Conservation (phyloP, 2,888 invertebrate species). For the Xylota sylvarum region DNA sequence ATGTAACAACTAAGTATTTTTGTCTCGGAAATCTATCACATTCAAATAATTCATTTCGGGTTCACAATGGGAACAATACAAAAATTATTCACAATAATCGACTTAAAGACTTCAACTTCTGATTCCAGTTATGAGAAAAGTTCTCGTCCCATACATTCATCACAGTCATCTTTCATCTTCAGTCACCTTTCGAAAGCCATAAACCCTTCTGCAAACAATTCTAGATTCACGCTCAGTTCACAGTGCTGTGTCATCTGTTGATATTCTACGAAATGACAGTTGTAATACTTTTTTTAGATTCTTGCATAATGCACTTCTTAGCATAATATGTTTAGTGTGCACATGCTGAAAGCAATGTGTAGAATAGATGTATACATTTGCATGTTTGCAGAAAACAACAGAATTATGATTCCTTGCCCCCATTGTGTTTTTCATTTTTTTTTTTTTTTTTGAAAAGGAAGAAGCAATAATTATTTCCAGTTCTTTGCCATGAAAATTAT, state of each 20-base stretch:
- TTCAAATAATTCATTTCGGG: too few relatives aligned
- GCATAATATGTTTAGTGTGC: neutral
- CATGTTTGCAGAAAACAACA: constrained; percentile 3
- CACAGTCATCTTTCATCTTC: too few relatives aligned
- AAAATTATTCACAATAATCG: too few relatives aligned
- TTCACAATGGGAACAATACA: too few relatives aligned
- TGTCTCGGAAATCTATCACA: too few relatives aligned
- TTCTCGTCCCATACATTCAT: too few relatives aligned
- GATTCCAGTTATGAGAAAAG: too few relatives aligned
- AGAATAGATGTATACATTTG: neutral
- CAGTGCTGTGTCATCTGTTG: neutral
- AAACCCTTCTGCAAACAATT: too few relatives aligned
- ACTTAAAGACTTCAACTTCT: too few relatives aligned
- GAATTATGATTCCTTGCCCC: constrained; percentile 1
- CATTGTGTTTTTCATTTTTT: neutral
- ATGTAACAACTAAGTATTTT: too few relatives aligned
- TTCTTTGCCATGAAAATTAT: neutral
- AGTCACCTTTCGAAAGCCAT: too few relatives aligned
- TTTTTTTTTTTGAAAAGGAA: neutral
- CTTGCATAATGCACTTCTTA: neutral
- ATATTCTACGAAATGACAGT: neutral
- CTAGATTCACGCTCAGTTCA: too few relatives aligned
- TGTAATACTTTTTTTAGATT: neutral
- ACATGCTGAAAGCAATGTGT: constrained; percentile 5
- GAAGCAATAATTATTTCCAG: constrained; percentile 9